A percentile compares a stretch with the other conserved stretches of the same genome.
Conservation (phyloP, 2,888 invertebrate species). For the Seira musarum region DNA sequence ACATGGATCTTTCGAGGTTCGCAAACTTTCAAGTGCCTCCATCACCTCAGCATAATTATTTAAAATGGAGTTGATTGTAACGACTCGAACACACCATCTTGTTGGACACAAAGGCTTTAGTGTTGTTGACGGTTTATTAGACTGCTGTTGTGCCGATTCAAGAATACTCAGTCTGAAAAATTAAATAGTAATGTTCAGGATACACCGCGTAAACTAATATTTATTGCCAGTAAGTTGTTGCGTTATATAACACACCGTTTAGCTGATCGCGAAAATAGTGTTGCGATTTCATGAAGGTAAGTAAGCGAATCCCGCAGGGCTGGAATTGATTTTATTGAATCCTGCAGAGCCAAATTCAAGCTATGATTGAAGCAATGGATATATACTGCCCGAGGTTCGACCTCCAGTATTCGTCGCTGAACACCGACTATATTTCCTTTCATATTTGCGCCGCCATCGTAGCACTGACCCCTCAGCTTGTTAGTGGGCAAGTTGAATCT, state of each 20-base stretch:
- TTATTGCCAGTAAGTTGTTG: not conserved
- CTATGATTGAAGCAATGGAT: conserved; percentile 5
- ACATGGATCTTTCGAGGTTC: not conserved
- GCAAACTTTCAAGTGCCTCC: not conserved
- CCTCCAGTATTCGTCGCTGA: not conserved
- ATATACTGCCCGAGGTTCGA: not conserved
- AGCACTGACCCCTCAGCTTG: not conserved
- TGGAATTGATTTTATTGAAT: not conserved
- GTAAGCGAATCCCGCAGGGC: not conserved
- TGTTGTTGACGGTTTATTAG: no score
- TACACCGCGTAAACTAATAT: no score
- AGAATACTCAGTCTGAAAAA: no score
- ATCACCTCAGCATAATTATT: not conserved
- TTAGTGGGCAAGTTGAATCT: not conserved
- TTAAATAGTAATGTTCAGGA: no score
- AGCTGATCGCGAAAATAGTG: not conserved
- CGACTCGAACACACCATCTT: not conserved
- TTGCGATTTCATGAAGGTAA: not conserved
- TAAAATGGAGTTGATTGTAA: not conserved
- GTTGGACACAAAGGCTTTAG: conserved; percentile 3
- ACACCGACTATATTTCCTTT: not conserved
- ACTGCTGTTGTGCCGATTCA: no score
- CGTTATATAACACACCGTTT: not conserved
- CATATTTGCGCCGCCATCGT: not conserved
- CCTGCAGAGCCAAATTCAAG: not conserved